Conservation (phyloP, 2,888 invertebrate species). For the Sarcophaga subvicina region DNA sequence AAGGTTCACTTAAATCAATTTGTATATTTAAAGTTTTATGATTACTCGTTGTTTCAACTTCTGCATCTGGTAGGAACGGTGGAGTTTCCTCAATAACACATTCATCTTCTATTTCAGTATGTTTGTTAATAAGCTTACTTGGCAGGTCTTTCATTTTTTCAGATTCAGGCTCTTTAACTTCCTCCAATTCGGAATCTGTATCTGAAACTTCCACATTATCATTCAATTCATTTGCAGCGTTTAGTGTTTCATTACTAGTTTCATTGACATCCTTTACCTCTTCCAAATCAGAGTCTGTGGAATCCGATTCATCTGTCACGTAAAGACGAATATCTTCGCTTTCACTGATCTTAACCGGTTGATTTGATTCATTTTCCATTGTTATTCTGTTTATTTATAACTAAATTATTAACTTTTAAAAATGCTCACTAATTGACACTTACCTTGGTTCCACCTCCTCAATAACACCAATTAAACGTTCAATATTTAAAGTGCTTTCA, state of each 20-base stretch:
- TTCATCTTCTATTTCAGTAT: slow-evolving; percentile 53
- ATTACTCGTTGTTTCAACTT: slow-evolving; percentile 19
- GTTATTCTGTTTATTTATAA: slow-evolving; percentile 6
- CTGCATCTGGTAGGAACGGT: slow-evolving; percentile 40
- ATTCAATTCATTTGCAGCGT: neutral
- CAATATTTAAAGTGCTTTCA: slow-evolving; percentile 58
- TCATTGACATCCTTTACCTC: slow-evolving; percentile 48
- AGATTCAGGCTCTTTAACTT: slow-evolving; percentile 39
- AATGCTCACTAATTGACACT: neutral
- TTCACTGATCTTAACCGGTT: slow-evolving; percentile 21
- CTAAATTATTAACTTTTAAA: too few relatives aligned
- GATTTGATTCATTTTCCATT: neutral
- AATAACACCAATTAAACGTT: slow-evolving; percentile 44
- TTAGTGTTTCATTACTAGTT: neutral
- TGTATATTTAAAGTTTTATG: slow-evolving; percentile 38
- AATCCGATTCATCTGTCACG: slow-evolving; percentile 66
- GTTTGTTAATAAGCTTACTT: slow-evolving; percentile 17
- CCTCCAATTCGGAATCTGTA: slow-evolving; percentile 65
- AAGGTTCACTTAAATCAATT: slow-evolving; percentile 38
- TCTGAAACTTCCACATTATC: slow-evolving; percentile 60
- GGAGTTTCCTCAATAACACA: slow-evolving; percentile 58
- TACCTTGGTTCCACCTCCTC: neutral
- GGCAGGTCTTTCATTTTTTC: slow-evolving; percentile 83
- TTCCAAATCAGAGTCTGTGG: slow-evolving; percentile 66
- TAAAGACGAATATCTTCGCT: slow-evolving; percentile 61